Evolutionary conservation across 2,888 invertebrate species (phyloP).

Genomic region (Bombylius major): DNA sequence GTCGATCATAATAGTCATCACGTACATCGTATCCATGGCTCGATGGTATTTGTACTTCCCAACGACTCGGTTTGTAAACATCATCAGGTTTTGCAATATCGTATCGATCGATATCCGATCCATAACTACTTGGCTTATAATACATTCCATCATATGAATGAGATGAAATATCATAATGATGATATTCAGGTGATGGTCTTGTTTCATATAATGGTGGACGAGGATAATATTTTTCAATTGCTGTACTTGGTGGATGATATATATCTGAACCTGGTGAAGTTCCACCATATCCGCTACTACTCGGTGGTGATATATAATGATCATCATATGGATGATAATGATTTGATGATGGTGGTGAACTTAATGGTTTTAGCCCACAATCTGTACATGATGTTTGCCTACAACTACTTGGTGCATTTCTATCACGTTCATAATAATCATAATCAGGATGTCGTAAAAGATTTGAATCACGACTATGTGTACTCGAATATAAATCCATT

Average conservation of each 20-base stretch:
- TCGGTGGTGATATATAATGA: constrained; percentile 16
- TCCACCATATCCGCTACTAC: constrained; percentile 16
- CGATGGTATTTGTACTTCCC: constrained; percentile 27
- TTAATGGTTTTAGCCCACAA: constrained; percentile 26
- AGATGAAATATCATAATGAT: constrained; percentile 29
- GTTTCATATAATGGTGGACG: constrained; percentile 24
- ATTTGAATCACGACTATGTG: constrained; percentile 39
- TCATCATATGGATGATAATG: constrained; percentile 28
- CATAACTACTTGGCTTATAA: constrained; percentile 28
- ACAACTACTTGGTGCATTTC: constrained; percentile 55
- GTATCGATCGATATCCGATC: constrained; percentile 30
- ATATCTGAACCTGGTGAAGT: constrained; percentile 18
- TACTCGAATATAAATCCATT: constrained; percentile 46
- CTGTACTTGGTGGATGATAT: constrained; percentile 25
- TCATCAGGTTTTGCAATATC: constrained; percentile 24
- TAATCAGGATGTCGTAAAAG: constrained; percentile 47
- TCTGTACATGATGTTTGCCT: constrained; percentile 31
- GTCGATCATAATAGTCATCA: constrained; percentile 17
- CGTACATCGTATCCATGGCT: constrained; percentile 24
- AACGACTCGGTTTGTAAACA: constrained; percentile 23
- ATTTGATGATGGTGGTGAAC: constrained; percentile 22
- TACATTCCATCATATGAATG: constrained; percentile 24
- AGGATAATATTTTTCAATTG: constrained; percentile 22
- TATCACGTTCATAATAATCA: constrained; percentile 67
- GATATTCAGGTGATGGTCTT: constrained; percentile 24